Conservation (phyloP, 30 jellyfish, hydroid and myxozoan species). For the Aurelia aurita complex sp. Pacific region DNA sequence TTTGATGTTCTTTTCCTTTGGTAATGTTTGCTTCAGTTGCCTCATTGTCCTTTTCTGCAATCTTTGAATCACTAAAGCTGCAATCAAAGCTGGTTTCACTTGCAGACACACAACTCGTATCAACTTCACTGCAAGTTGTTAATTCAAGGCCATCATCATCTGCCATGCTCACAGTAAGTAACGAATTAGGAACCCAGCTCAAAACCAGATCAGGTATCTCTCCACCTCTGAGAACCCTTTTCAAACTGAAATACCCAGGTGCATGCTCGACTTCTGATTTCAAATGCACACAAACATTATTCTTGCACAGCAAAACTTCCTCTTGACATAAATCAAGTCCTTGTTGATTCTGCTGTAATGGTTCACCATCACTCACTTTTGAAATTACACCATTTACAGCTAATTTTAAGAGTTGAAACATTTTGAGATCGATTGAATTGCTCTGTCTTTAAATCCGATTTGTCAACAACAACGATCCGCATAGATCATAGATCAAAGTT, state of each 20-base stretch:
- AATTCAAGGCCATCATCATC: slow-evolving; percentile 34
- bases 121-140: slow-evolving; percentile 18
- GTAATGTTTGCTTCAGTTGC: neutral
- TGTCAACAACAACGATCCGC: no score
- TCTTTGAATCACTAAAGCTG: neutral
- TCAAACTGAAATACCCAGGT: slow-evolving; percentile 88
- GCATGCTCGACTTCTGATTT: slow-evolving; percentile 44
- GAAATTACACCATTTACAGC: slow-evolving; percentile 51
- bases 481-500: no score
- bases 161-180: slow-evolving; percentile 66
- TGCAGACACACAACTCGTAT: slow-evolving; percentile 17
- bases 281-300: slow-evolving; percentile 88
- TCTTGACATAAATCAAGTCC: slow-evolving; percentile 60
- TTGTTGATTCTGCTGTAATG: slow-evolving; percentile 14
- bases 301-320: slow-evolving; percentile 86
- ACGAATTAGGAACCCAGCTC: slow-evolving; percentile 88
- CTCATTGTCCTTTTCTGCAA: neutral
- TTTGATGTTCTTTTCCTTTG: neutral
- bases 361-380: slow-evolving; percentile 85
- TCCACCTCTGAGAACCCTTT: slow-evolving; percentile 34
- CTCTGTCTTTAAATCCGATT: no score
- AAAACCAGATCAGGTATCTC: slow-evolving; percentile 71
- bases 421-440: neutral
- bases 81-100: slow-evolving; percentile 23
- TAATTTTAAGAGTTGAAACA: slow-evolving; percentile 55